Percentiles rank a stretch among this genome's conserved stretches.
These are phyloP conservation scores for Hydrolagus affinis DNA, from an alignment of 2,113 vertebrate genomes.

Conservation along the genomic window DNA sequence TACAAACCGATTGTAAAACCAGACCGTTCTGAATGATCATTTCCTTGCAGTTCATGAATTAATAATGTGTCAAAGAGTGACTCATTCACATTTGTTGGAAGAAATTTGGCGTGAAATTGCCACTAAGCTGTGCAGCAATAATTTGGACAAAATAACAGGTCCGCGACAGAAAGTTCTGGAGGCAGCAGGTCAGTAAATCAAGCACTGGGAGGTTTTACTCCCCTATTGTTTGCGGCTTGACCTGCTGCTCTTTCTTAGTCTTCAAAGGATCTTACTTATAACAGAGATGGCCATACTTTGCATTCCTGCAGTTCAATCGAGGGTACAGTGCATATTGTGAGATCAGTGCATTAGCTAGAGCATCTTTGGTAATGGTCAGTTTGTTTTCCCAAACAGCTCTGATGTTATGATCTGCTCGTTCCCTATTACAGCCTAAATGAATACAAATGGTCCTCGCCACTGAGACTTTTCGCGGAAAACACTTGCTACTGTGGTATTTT, in stretches of 20 bases:
- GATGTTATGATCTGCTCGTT: constrained; percentile 61
- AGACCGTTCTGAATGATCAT: too few relatives aligned
- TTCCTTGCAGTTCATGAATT: neutral
- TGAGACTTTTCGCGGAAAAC: neutral
- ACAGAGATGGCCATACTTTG: constrained; percentile 42
- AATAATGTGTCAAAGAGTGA: neutral
- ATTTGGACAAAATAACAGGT: neutral
- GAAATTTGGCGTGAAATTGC: neutral
- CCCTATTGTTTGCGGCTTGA: constrained; percentile 11
- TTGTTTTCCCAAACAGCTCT: constrained; percentile 58
- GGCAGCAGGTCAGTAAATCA: constrained; percentile 17
- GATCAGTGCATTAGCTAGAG: constrained; percentile 60
- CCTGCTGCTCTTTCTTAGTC: constrained; percentile 20
- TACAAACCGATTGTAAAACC: too few relatives aligned
- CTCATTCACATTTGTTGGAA: constrained; percentile 7
- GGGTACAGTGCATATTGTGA: constrained; percentile 50
- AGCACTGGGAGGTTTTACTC: constrained; percentile 6
- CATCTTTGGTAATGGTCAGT: constrained; percentile 52
- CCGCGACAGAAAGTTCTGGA: neutral
- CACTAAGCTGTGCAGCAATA: neutral
- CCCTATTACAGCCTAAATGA: constrained; percentile 37
- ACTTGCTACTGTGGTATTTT: neutral
- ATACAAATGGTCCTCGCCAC: constrained; percentile 38
- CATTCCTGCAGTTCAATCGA: constrained; percentile 58
- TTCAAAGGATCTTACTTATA: constrained; percentile 36